Evolutionary conservation across 2,113 vertebrate species (phyloP), one percentile per base, ranked within the genome.

Genomic region (Ariopsis seemanni): DNA sequence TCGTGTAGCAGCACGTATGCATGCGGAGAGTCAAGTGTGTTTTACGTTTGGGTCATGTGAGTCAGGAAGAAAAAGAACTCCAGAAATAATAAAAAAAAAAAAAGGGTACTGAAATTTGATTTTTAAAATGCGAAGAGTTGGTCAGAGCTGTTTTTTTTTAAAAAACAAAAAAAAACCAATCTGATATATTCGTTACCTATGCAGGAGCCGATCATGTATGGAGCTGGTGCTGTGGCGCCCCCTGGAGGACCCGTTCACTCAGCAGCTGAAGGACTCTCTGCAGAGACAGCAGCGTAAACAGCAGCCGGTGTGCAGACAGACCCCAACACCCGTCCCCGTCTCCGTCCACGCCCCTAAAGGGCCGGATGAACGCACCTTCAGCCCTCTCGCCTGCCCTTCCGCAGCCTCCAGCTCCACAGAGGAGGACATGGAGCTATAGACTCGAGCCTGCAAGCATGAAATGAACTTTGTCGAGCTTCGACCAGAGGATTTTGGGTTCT

Each of bases 181-280:
- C 60, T 2, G n/a, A 30, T 85, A 4, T 18, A 30, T 69, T 48
- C 57, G 8, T 89, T 0, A 0, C 58, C 14, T 57, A 82, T 81
- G 27, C 77, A 96, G 96, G 92, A 95, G 93, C 80, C 95, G 91
- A 34, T 96, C 95, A 57, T 96, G 96, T 88, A 96, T 96, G 96
- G 95, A 96, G 92, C 60, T 96, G 94, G 95, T 96, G 89, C 83
- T 96, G 86, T 96, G 96, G 96, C 93, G 95, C 53, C 96, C 95
- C 22, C 95, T 92, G 11, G 93, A 94, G 20, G 95, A 95, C 87
- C 92, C 93, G 1, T 89, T 96, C 69, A 93, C 93, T 65, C 94
- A 93, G 85, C 93, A 88, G 89, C 91, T 95, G 42, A 96, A 93
- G 88, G 92, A 91, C 87, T 90, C 95, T 0, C 87, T 94, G 63